Conservation (phyloP, 1,140 invertebrate species). For the Hyposmocoma kahamanoa region DNA sequence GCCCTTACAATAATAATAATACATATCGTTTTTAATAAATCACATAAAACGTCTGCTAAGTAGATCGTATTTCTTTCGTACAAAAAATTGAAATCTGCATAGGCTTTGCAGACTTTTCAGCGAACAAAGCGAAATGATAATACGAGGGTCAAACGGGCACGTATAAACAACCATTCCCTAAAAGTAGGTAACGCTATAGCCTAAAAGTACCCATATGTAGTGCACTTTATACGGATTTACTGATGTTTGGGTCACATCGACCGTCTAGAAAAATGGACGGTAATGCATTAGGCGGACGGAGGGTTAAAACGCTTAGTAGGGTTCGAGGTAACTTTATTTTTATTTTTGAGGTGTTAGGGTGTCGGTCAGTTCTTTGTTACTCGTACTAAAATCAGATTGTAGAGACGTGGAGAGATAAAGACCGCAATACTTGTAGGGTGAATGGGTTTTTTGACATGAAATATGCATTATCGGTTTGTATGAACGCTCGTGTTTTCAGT, state of each 20-base stretch:
- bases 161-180: conserved; percentile 9
- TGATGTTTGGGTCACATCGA: conserved; percentile 31
- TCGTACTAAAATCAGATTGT: conserved; percentile 4
- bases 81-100: no score
- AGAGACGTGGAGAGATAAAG: no score
- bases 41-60: no score
- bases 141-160: neutral
- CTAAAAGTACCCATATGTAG: conserved; percentile 11
- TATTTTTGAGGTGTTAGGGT: conserved; percentile 18
- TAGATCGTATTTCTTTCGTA: no score
- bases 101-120: neutral
- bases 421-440: no score
- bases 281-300: conserved; percentile 28
- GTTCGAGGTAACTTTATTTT: conserved; percentile 26
- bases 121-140: neutral
- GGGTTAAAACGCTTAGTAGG: conserved; percentile 31
- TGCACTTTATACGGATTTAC: conserved; percentile 39
- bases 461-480: no score
- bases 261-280: conserved; percentile 34
- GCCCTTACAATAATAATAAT: no score
- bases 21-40: no score
- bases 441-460: no score
- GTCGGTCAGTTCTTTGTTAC: conserved; percentile 8
- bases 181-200: conserved; percentile 11
- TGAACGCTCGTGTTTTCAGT: no score